Evolutionary conservation across 2,797 vertebrate species (phyloP).

Genomic region (Chloroceryle amazona): DNA sequence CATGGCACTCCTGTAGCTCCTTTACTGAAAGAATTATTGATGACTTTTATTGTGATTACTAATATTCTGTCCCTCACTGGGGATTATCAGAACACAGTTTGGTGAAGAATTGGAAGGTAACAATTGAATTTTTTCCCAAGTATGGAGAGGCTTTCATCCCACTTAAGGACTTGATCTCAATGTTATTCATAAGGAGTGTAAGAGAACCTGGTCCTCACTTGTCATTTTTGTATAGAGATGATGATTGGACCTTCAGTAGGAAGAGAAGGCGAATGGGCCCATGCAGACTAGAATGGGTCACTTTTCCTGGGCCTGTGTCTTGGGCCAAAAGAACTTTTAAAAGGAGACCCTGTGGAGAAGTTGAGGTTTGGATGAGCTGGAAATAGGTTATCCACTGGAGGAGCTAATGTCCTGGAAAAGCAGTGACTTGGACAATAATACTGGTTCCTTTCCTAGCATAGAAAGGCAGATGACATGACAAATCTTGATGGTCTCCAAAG

Average conservation of each 20-base stretch:
- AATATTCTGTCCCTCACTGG: not conserved
- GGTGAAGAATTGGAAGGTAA: not conserved
- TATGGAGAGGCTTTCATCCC: not conserved
- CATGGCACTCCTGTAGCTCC: not conserved
- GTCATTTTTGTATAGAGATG: not conserved
- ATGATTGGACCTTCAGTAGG: not conserved
- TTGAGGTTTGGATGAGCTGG: not conserved
- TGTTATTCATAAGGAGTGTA: not conserved
- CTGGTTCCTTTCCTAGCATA: not conserved
- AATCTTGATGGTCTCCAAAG: not conserved
- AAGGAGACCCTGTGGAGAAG: not conserved
- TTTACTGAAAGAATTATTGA: not conserved
- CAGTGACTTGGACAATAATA: not conserved
- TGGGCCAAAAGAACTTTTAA: not conserved
- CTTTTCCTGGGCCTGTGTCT: not conserved
- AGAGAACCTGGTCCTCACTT: not conserved
- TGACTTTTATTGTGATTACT: not conserved
- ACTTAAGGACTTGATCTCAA: not conserved
- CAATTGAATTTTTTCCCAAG: not conserved
- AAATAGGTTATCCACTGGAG: not conserved
- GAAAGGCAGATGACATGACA: not conserved
- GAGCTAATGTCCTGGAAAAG: not conserved
- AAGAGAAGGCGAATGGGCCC: not conserved
- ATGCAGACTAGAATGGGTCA: accelerated
- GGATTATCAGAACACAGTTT: not conserved